Conservation (phyloP, 2,888 invertebrate species). For the Drosophila kuntzei region DNA sequence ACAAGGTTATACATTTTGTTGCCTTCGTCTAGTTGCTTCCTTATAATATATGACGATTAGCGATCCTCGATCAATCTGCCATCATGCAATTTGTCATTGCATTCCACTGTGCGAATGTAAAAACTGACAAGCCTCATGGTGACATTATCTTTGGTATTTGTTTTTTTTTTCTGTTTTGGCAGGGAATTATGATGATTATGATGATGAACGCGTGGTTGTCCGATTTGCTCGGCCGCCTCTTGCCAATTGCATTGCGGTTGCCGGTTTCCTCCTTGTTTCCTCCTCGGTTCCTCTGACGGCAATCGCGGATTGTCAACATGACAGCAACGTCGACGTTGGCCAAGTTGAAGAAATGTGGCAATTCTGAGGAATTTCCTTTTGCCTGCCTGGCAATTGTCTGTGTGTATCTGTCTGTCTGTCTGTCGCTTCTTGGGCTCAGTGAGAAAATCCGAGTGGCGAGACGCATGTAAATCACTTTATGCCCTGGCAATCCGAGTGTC, state of each 20-base stretch:
- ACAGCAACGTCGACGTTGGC: conserved; percentile 34
- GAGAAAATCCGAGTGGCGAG: conserved; percentile 24
- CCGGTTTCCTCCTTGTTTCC: neutral
- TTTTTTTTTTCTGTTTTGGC: conserved; percentile 49
- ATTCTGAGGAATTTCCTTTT: conserved; percentile 63
- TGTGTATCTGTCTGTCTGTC: neutral
- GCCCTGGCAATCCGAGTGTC: conserved; percentile 70
- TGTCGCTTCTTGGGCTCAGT: conserved; percentile 14
- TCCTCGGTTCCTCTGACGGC: conserved; percentile 8
- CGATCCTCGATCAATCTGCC: conserved; percentile 3
- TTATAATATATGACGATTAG: neutral
- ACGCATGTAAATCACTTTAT: conserved; percentile 68
- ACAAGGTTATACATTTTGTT: neutral
- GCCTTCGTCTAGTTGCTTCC: neutral
- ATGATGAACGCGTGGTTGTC: conserved; percentile 81
- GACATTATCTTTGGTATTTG: conserved; percentile 46
- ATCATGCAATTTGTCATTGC: neutral
- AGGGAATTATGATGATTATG: conserved; percentile 84
- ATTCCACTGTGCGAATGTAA: conserved; percentile 47
- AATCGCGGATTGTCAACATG: conserved; percentile 59
- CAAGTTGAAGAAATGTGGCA: conserved; percentile 49
- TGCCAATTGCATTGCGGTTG: conserved; percentile 61
- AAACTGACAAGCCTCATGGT: conserved; percentile 45
- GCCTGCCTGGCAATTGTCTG: conserved; percentile 70
- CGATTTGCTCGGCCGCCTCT: conserved; percentile 69